Conservation (phyloP, 2,888 invertebrate genomes). For the Drosophila picticornis region DNA sequence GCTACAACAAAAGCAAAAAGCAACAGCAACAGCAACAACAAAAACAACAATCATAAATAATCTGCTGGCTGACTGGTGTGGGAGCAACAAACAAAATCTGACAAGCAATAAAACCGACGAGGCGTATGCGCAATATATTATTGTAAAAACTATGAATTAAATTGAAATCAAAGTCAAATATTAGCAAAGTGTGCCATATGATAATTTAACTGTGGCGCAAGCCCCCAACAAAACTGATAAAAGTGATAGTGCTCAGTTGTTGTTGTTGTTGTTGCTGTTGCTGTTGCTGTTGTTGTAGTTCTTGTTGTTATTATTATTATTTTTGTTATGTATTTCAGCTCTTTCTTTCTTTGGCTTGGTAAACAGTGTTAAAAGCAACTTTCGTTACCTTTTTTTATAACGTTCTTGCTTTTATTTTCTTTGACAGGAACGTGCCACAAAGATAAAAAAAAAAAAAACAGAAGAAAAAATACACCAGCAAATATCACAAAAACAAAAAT, state of each 20-base stretch:
- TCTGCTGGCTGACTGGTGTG: slow-evolving; percentile 26
- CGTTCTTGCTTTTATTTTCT: slow-evolving; percentile 56
- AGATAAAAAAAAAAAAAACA: slow-evolving; percentile 19
- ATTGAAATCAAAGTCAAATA: slow-evolving; percentile 19
- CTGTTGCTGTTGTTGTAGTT: background rate
- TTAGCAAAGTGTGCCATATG: slow-evolving; percentile 45
- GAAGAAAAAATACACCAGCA: slow-evolving; percentile 24
- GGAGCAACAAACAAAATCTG: slow-evolving; percentile 3
- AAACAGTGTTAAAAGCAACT: slow-evolving; percentile 55
- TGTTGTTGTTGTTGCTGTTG: background rate
- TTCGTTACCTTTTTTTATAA: slow-evolving; percentile 46
- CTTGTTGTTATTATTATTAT: slow-evolving; percentile 26
- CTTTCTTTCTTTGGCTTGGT: slow-evolving; percentile 32
- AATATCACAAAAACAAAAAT: slow-evolving; percentile 51
- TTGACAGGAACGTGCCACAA: slow-evolving; percentile 57
- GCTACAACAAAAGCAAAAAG: slow-evolving; percentile 49
- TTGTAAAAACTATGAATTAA: slow-evolving; percentile 14
- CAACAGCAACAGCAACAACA: slow-evolving; percentile 25
- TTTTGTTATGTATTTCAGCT: slow-evolving; percentile 44
- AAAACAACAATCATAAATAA: slow-evolving; percentile 33
- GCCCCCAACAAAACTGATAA: slow-evolving; percentile 38
- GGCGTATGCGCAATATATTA: slow-evolving; percentile 43
- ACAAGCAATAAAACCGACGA: slow-evolving; percentile 5
- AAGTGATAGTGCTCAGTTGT: slow-evolving; percentile 61
- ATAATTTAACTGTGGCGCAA: slow-evolving; percentile 24